phyloP scores from a whole-genome alignment of 2,797 vertebrate genomes.

The Coranthus polyacanthus region DNA sequence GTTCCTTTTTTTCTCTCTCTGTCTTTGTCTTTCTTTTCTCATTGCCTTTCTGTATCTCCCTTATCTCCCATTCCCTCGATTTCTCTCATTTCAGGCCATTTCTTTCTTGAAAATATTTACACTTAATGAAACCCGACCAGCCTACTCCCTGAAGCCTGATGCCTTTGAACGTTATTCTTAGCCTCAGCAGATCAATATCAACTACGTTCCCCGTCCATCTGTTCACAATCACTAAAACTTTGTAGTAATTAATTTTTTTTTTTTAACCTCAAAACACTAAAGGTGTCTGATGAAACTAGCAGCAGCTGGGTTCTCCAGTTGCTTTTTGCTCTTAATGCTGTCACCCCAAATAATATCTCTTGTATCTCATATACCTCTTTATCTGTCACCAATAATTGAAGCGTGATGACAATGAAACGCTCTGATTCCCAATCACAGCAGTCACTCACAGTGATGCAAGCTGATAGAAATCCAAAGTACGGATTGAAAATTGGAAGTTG shows the following conservation, averaged over 20 bases:
- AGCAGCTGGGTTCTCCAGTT: conserved; percentile 30
- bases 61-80: conserved; percentile 43
- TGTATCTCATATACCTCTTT: conserved; percentile 44
- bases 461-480: conserved; percentile 47
- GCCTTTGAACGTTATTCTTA: conserved; percentile 73
- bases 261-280: conserved; percentile 35
- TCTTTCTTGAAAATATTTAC: conserved; percentile 70
- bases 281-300: conserved; percentile 55
- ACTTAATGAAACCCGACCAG: conserved; percentile 65
- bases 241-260: conserved; percentile 45
- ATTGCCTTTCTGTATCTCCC: conserved; percentile 33
- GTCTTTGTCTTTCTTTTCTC: conserved; percentile 24
- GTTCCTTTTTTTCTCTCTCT: conserved; percentile 25
- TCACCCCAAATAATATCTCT: conserved; percentile 52
- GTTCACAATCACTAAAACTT: conserved; percentile 61
- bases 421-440: conserved; percentile 43
- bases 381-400: conserved; percentile 60
- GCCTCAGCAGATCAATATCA: conserved; percentile 75
- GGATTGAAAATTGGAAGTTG: conserved; percentile 17
- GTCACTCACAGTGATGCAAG: conserved; percentile 61
- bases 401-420: conserved; percentile 50
- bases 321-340: conserved; percentile 38
- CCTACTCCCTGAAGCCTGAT: conserved; percentile 53
- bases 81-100: conserved; percentile 52
- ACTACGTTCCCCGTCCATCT: conserved; percentile 54